These are phyloP conservation scores for Cettia cetti DNA, from an alignment of 2,113 vertebrate species.

Conservation along the genomic window DNA sequence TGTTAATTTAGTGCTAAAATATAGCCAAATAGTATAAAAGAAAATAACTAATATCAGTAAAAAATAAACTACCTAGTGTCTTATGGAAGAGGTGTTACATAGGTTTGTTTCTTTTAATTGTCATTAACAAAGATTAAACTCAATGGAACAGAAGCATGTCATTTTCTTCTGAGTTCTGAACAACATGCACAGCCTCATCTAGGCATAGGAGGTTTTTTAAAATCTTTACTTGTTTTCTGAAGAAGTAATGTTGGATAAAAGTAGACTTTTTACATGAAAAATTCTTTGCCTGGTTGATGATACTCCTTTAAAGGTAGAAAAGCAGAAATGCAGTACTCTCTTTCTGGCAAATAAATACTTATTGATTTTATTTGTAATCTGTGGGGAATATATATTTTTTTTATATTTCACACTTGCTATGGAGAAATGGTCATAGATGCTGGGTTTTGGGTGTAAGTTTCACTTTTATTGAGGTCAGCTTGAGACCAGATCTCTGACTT, in stretches of 20 bases:
- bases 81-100: neutral
- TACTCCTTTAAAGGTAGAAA: neutral
- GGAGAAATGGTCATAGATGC: neutral
- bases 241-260: neutral
- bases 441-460: slow-evolving; percentile 49
- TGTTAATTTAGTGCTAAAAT: neutral
- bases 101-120: slow-evolving; percentile 29
- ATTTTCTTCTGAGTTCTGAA: neutral
- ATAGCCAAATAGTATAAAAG: neutral
- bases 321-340: neutral
- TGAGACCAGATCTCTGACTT: neutral
- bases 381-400: neutral
- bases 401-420: neutral
- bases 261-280: neutral
- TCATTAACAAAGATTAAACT: slow-evolving; percentile 37
- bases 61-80: neutral
- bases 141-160: slow-evolving; percentile 16
- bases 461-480: slow-evolving; percentile 22
- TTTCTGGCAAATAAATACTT: slow-evolving; percentile 18
- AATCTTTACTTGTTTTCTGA: neutral
- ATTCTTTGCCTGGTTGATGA: neutral
- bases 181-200: neutral
- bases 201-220: neutral
- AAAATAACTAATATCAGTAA: neutral
- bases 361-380: neutral